Percentiles rank a stretch among this genome's conserved stretches.
Evolutionary conservation across 2,888 invertebrate species (phyloP).

Genomic region (Drosophila histrio): DNA sequence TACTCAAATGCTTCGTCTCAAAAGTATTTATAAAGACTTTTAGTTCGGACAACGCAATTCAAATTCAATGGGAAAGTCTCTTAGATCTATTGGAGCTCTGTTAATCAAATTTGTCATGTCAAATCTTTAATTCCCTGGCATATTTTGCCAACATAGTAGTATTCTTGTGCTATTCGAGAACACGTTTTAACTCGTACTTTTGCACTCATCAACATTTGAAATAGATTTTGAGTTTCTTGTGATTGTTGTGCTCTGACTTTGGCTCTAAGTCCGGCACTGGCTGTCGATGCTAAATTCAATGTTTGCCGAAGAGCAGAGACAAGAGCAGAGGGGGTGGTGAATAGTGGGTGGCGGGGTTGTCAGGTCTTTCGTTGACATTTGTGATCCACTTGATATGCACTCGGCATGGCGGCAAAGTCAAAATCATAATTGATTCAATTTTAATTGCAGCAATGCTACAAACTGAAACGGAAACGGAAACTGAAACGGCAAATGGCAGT

Average conservation of each 20-base stretch:
- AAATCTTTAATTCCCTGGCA: not conserved
- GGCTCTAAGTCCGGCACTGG: not conserved
- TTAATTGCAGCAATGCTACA: conserved; percentile 63
- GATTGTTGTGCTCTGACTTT: conserved; percentile 3
- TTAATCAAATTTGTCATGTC: not conserved
- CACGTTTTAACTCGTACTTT: not conserved
- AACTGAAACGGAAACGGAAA: conserved; percentile 28
- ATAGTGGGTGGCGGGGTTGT: not conserved
- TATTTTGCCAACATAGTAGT: not conserved
- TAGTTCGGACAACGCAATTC: no score
- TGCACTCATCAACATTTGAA: not conserved
- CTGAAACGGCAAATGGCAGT: conserved; percentile 38
- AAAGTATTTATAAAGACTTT: no score
- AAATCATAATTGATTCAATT: conserved; percentile 76
- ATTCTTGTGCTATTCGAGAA: not conserved
- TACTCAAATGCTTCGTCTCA: no score
- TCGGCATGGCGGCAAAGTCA: conserved; percentile 53
- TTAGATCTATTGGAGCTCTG: not conserved
- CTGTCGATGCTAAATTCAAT: conserved; percentile 7
- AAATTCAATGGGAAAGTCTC: no score
- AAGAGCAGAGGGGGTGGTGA: not conserved
- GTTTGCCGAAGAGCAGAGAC: not conserved
- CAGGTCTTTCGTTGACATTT: conserved; percentile 23
- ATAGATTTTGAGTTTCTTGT: not conserved
- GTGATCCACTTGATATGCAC: conserved; percentile 46